Evolutionary conservation across 2,113 vertebrate species (phyloP).

Genomic region (Ondatra zibethicus): DNA sequence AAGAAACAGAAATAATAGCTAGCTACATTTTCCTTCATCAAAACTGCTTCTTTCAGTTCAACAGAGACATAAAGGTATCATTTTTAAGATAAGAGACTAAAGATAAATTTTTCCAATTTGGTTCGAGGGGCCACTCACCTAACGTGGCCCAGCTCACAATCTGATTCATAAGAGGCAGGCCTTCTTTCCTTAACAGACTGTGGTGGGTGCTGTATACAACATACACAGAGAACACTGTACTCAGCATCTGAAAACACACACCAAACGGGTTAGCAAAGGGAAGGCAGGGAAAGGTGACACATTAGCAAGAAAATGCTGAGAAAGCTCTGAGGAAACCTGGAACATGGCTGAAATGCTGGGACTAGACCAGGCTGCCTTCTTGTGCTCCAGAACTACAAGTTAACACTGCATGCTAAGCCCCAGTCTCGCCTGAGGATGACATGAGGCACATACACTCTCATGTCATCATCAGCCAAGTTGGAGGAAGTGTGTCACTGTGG

Average conservation of each 20-base stretch:
- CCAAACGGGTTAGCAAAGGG: not conserved
- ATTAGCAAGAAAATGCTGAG: conserved; percentile 10
- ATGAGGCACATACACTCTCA: not conserved
- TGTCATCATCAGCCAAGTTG: no score
- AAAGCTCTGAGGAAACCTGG: not conserved
- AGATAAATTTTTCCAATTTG: not conserved
- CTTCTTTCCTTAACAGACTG: conserved; percentile 93
- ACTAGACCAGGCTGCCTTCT: not conserved
- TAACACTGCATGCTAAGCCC: not conserved
- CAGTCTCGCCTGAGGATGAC: not conserved
- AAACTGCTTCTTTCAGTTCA: conserved; percentile 38
- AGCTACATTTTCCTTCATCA: conserved; percentile 11
- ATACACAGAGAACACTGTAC: conserved; percentile 87
- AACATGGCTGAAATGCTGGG: not conserved
- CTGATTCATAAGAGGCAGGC: conserved; percentile 93
- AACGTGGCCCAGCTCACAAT: conserved; percentile 94
- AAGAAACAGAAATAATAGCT: conserved; percentile 46
- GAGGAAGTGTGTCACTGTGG: not conserved
- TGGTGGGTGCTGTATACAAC: conserved; percentile 91
- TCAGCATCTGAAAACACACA: conserved; percentile 89
- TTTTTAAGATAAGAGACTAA: not conserved
- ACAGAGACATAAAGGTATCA: not conserved
- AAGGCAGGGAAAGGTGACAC: not conserved
- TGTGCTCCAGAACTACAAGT: no score
- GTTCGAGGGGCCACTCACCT: conserved; percentile 86